Evolutionary conservation across 2,888 invertebrate species (phyloP).

Genomic region (Pherbina coryleti): DNA sequence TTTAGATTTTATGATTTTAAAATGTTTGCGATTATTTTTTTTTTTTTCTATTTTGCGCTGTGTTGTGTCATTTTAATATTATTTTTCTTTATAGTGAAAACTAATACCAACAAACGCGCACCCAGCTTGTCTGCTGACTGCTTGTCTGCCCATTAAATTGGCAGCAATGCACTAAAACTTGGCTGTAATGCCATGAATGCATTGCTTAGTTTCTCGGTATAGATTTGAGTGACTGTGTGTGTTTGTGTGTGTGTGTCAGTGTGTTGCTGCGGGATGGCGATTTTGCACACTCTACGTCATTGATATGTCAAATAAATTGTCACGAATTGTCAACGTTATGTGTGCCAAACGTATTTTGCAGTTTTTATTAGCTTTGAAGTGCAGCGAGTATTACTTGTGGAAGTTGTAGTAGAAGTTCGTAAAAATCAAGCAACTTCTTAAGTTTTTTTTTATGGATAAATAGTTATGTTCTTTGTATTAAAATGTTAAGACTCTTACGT

Average conservation of each 20-base stretch:
- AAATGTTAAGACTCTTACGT: no score
- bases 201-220: no score
- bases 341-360: constrained; percentile 46
- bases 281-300: constrained; percentile 47
- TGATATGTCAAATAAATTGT: constrained; percentile 53
- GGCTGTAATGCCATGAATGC: not conserved
- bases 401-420: not conserved
- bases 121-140: not conserved
- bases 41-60: not conserved
- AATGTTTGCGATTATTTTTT: not conserved
- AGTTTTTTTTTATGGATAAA: constrained; percentile 4
- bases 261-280: not conserved
- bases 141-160: constrained; percentile 27
- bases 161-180: constrained; percentile 14
- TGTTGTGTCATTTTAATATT: not conserved
- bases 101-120: not conserved
- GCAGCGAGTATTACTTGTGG: constrained; percentile 4
- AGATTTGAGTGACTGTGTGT: not conserved
- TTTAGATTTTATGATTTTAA: not conserved
- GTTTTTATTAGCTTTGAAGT: not conserved
- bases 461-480: no score
- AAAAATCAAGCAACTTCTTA: constrained; percentile 14
- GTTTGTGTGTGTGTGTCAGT: not conserved
- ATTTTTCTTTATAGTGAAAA: not conserved
- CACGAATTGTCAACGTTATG: constrained; percentile 53